A percentile compares a stretch with the other conserved stretches of the same genome.
These are phyloP conservation scores for Cherax destructor DNA, from an alignment of 1,140 invertebrate genomes.

Conservation along the genomic window DNA sequence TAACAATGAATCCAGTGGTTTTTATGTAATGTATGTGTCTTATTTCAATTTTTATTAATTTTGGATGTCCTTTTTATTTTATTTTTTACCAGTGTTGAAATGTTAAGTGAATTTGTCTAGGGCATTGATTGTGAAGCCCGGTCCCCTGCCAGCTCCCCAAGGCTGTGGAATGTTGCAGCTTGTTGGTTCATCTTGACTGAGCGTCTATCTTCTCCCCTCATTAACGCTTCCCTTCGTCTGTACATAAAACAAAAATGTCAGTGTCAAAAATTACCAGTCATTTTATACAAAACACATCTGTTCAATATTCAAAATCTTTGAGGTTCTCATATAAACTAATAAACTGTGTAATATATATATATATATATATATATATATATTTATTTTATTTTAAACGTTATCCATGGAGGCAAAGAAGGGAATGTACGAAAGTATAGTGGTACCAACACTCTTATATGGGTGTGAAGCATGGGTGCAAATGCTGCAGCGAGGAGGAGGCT, in stretches of 20 bases:
- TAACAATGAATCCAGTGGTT: not conserved
- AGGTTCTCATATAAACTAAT: slow-evolving; percentile 6
- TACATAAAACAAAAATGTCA: not conserved
- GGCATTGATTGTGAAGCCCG: slow-evolving; percentile 32
- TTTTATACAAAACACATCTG: not conserved
- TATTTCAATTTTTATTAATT: not conserved
- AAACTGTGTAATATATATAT: no score
- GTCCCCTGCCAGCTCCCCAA: slow-evolving; percentile 12
- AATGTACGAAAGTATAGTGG: no score
- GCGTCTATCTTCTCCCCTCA: slow-evolving; percentile 57
- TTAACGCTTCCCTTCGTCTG: not conserved
- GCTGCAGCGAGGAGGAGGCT: no score
- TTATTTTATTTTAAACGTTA: not conserved
- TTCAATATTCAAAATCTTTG: not conserved
- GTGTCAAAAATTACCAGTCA: not conserved
- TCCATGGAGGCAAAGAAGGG: no score
- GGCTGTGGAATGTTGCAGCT: not conserved
- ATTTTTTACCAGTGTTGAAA: slow-evolving; percentile 25
- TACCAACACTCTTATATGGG: no score
- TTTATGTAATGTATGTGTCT: not conserved
- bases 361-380: slow-evolving; percentile 37
- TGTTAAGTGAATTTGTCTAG: slow-evolving; percentile 28
- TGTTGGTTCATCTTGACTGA: slow-evolving; percentile 19
- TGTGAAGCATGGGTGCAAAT: no score
- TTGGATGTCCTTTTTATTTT: slow-evolving; percentile 13